Conservation (phyloP, 2,888 invertebrate species). For the Cosmorhoe ocellata region DNA sequence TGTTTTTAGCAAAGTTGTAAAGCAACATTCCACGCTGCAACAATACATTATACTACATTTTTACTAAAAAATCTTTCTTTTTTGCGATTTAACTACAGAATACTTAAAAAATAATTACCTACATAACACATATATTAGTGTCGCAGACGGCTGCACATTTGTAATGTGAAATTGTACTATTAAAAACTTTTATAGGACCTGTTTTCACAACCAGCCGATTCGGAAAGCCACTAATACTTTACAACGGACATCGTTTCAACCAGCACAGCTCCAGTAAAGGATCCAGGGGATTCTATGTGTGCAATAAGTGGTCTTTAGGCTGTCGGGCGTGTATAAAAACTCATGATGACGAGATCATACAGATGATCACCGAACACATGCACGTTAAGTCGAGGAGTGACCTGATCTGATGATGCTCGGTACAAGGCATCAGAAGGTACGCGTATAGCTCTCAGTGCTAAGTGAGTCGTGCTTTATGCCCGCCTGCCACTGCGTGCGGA, state of each 20-base stretch:
- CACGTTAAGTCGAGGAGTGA: neutral
- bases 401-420: neutral
- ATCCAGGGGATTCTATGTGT: slow-evolving; percentile 23
- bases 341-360: slow-evolving; percentile 33
- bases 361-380: slow-evolving; percentile 15
- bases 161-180: neutral
- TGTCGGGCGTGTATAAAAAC: slow-evolving; percentile 48
- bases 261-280: slow-evolving; percentile 24
- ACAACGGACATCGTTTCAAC: slow-evolving; percentile 20
- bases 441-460: no score
- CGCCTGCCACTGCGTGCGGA: no score
- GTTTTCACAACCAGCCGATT: slow-evolving; percentile 39
- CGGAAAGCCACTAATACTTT: slow-evolving; percentile 48
- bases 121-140: neutral
- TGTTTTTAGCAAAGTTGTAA: no score
- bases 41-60: no score
- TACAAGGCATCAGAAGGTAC: no score
- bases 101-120: no score
- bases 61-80: no score
- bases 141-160: neutral
- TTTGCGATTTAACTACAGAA: no score
- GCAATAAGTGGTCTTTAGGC: slow-evolving; percentile 33
- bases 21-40: no score
- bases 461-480: no score
- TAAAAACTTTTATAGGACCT: slow-evolving; percentile 8